Conservation (phyloP, 2,888 invertebrate genomes). For the Eulithis prunata region DNA sequence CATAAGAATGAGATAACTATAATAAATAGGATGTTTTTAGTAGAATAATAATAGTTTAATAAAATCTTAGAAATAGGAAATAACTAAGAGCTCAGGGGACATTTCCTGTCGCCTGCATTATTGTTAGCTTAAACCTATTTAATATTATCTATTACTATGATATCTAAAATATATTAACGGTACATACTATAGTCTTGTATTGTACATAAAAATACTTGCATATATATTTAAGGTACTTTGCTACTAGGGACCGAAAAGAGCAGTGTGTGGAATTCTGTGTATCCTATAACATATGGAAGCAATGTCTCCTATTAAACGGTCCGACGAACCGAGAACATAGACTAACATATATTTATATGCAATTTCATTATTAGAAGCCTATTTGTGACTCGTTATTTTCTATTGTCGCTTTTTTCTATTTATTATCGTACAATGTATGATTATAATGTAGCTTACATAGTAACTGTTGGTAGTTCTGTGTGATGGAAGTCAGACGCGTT, state of each 20-base stretch:
- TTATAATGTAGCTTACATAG: constrained; percentile 73
- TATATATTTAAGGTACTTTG: too few relatives aligned
- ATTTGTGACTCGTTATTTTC: constrained; percentile 79
- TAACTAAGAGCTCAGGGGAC: too few relatives aligned
- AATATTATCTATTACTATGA: too few relatives aligned
- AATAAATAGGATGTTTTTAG: too few relatives aligned
- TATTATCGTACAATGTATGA: constrained; percentile 81
- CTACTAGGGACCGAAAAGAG: background rate
- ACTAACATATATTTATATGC: constrained; percentile 78
- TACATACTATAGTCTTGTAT: too few relatives aligned
- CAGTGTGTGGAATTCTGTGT: constrained; percentile 14
- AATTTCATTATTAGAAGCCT: constrained; percentile 82
- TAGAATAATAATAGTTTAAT: too few relatives aligned
- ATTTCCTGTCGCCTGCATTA: too few relatives aligned
- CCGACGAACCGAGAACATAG: constrained; percentile 73
- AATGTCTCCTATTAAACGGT: constrained; percentile 71
- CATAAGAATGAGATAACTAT: too few relatives aligned
- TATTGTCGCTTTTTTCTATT: constrained; percentile 82
- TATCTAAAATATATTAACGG: too few relatives aligned
- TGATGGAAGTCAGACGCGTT: constrained; percentile 68
- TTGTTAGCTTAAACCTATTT: too few relatives aligned
- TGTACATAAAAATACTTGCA: too few relatives aligned
- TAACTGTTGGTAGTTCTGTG: constrained; percentile 1
- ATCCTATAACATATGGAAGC: constrained; percentile 55
- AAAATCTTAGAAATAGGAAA: too few relatives aligned